Conservation (phyloP, 2,797 vertebrate species). For the Amphiprion clarkii region DNA sequence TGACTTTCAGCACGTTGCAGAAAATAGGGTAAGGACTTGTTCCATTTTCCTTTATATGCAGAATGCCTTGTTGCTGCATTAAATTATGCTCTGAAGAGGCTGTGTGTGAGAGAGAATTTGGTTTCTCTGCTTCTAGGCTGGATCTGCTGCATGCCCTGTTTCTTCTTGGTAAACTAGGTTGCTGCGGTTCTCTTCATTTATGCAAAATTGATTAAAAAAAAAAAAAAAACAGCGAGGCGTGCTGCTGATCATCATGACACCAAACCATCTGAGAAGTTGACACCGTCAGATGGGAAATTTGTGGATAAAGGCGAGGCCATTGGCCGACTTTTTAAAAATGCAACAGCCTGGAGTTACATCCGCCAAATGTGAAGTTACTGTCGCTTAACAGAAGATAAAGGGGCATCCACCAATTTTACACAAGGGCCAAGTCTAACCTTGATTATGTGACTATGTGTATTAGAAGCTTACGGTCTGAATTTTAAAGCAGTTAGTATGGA, state of each 20-base stretch:
- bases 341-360: neutral
- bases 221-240: neutral
- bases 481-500: no score
- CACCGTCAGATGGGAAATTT: neutral
- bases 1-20: conserved; percentile 5
- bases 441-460: no score
- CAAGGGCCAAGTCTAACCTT: neutral
- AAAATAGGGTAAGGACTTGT: conserved; percentile 1
- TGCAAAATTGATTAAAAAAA: no score
- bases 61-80: neutral
- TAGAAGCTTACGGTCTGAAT: no score
- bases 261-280: neutral
- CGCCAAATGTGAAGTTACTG: neutral
- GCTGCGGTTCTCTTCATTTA: neutral
- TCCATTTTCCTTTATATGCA: conserved; percentile 1
- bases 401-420: neutral
- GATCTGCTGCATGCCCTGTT: neutral
- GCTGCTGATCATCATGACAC: neutral
- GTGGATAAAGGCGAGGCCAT: neutral
- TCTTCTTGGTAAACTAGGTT: neutral
- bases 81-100: neutral
- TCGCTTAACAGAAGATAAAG: neutral
- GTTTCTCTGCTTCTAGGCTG: neutral
- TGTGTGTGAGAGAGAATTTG: neutral
- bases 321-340: neutral